These are phyloP conservation scores for Nestor notabilis DNA, from an alignment of 2,113 vertebrate species.

Conservation along the genomic window DNA sequence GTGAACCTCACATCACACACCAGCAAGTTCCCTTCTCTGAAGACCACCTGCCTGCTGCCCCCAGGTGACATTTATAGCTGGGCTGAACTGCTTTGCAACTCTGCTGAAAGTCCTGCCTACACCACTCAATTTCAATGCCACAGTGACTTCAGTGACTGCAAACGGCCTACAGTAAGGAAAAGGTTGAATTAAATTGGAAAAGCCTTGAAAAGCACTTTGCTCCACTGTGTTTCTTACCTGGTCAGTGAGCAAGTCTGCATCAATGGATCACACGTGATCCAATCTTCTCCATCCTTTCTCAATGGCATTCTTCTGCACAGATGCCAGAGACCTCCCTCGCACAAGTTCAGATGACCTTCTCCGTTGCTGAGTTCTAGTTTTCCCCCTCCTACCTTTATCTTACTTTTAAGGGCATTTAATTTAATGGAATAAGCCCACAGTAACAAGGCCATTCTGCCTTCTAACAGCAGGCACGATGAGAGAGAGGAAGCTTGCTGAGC, in stretches of 20 bases:
- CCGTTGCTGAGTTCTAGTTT: neutral
- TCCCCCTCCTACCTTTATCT: neutral
- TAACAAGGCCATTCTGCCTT: neutral
- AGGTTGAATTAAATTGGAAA: neutral
- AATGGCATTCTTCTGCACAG: neutral
- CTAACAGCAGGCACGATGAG: neutral
- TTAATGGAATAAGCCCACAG: neutral
- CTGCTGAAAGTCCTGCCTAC: neutral
- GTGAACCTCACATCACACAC: accelerated
- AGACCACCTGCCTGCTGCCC: neutral
- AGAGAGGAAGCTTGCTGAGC: neutral
- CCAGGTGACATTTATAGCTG: neutral
- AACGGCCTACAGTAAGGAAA: neutral
- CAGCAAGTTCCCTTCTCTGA: neutral
- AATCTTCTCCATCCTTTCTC: neutral
- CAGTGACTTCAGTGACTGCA: neutral
- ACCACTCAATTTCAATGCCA: neutral
- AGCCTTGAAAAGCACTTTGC: neutral
- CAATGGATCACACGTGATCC: neutral
- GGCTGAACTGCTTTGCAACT: neutral
- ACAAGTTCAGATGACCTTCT: neutral
- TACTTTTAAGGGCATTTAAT: neutral
- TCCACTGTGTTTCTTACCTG: neutral
- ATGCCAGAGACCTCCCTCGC: neutral
- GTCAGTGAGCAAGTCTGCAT: neutral